A percentile compares a stretch with the other conserved stretches of the same genome.
Evolutionary conservation across 2,113 vertebrate species (phyloP).

Genomic region (Prionailurus viverrinus): DNA sequence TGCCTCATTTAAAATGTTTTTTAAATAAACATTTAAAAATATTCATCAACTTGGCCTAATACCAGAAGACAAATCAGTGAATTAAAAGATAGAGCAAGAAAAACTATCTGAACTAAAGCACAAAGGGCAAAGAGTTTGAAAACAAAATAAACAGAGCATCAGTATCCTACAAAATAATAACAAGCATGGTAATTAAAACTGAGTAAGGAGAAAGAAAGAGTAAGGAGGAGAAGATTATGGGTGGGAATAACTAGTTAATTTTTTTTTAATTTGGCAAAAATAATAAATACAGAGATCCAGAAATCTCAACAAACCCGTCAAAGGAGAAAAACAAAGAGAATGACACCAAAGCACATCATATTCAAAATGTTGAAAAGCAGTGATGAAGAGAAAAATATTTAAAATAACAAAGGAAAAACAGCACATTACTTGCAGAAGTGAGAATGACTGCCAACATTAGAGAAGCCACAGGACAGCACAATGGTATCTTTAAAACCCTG

Average conservation of each 20-base stretch:
- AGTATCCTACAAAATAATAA: background rate
- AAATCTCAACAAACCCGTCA: background rate
- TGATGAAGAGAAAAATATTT: background rate
- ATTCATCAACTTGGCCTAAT: background rate
- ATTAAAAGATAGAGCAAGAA: background rate
- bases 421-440: background rate
- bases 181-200: background rate
- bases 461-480: background rate
- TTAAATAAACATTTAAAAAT: background rate
- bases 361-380: background rate
- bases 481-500: background rate
- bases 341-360: background rate
- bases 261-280: background rate
- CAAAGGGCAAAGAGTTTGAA: background rate
- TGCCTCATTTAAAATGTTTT: too few relatives aligned
- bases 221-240: background rate
- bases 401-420: background rate
- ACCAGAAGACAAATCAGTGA: background rate
- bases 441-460: background rate
- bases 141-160: background rate
- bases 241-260: background rate
- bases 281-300: background rate
- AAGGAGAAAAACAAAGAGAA: slow-evolving; percentile 8
- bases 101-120: background rate
- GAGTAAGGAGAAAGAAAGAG: background rate